Base-by-base conservation (phyloP, 2,797 vertebrate species). In the Galagoides demidoff region DNA sequence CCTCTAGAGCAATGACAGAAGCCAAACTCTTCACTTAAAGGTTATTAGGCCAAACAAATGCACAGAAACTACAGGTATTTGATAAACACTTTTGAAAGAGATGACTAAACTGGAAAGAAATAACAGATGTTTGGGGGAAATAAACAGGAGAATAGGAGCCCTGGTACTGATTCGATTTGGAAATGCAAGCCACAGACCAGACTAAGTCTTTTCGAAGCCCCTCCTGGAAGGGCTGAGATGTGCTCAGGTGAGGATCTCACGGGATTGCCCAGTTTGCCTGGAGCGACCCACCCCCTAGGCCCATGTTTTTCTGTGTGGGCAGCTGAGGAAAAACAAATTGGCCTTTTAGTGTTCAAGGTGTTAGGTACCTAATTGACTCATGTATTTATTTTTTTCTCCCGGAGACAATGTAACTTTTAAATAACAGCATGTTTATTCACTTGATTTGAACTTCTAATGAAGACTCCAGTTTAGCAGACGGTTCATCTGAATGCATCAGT, bases 211-310 rank as follows among this genome's bases (percentile, higher is more conserved):
- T 34, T 13, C 19, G 2, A 3, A 70, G 64, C 22, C 63, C 22
- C 0, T 14, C 85, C 6, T 2, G 13, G 8, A 22, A 31, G 1
- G 29, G 59, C 52, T 13, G 2, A 20, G 61, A 4, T 12, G 0
- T 7, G 22, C 2, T 10, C 37, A 0, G 0, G 0, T 2, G 22
- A 19, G 0, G 0, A 3, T 3, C 5, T 0, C 3, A 1, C 4
- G 2, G n/a, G 39, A 3, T 7, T 0, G 39, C 4, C n/a, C 23
- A 7, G 68, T 17, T 25, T 27, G 10, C 14, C 49, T 5, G 14
- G 49, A 52, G 16, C 13, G 31, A 25, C 52, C 45, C 20, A 6
- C 34, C 49, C 31, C 19, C 31, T 1, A 1, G 0, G 31, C 29
- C 0, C 43, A 10, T 45, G 20, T 45, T 29, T 22, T 27, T 37